These are phyloP conservation scores for Drosophila paranaensis DNA, from an alignment of 2,888 invertebrate genomes.

Conservation along the genomic window DNA sequence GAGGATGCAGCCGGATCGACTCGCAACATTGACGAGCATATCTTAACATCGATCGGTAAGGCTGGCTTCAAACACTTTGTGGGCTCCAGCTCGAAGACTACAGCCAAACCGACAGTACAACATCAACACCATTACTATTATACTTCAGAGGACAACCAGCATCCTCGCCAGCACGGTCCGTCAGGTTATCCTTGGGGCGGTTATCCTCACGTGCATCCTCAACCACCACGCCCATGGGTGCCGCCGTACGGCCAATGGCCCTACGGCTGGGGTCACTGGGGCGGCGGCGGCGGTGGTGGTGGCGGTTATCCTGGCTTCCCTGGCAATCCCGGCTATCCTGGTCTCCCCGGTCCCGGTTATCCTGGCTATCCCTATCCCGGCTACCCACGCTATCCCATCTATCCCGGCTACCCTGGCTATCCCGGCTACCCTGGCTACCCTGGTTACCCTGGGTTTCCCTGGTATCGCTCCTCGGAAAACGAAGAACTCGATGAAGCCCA, in stretches of 20 bases:
- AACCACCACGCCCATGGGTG: conserved; percentile 43
- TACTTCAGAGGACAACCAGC: conserved; percentile 63
- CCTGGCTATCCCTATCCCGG: conserved; percentile 24
- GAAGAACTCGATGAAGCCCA: conserved; percentile 34
- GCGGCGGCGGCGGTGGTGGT: conserved; percentile 9
- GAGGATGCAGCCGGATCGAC: conserved; percentile 49
- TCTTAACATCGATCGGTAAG: conserved; percentile 66
- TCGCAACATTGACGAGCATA: conserved; percentile 58
- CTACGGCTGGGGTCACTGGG: conserved; percentile 37
- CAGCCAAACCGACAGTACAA: conserved; percentile 58
- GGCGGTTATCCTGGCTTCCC: conserved; percentile 36
- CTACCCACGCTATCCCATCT: conserved; percentile 24
- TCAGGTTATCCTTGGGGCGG: conserved; percentile 31
- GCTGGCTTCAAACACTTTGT: conserved; percentile 67
- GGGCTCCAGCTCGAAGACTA: conserved; percentile 39
- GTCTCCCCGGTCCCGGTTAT: conserved; percentile 19
- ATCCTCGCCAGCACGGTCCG: conserved; percentile 50
- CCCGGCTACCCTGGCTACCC: conserved; percentile 30
- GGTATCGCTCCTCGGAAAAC: conserved; percentile 44
- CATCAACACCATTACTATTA: conserved; percentile 70
- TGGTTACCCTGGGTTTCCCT: conserved; percentile 45
- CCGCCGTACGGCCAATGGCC: conserved; percentile 37
- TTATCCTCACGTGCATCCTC: conserved; percentile 35
- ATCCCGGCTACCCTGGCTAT: conserved; percentile 27
- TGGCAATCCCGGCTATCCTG: conserved; percentile 14